Evolutionary conservation across 1,140 invertebrate genomes (phyloP).

Genomic region (Drosophila simulans): DNA sequence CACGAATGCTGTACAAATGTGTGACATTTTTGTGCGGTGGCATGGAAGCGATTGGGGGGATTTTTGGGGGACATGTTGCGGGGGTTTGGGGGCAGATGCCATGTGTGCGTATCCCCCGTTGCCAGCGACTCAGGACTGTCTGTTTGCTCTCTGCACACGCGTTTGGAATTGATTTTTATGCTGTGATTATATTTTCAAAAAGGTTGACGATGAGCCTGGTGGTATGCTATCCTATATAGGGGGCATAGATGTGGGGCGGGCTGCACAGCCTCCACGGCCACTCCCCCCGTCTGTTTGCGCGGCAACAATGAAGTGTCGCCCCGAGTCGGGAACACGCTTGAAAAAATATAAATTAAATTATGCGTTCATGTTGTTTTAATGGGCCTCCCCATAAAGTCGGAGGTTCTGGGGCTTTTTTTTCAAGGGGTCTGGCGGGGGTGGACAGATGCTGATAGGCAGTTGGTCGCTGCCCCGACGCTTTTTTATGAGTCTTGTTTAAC

Average conservation of each 20-base stretch:
- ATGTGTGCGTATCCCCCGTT: constrained; percentile 41
- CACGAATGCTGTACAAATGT: constrained; percentile 82
- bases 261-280: constrained; percentile 19
- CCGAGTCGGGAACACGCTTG: constrained; percentile 67
- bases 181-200: constrained; percentile 83
- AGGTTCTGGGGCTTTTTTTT: constrained; percentile 12
- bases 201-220: constrained; percentile 74
- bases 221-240: constrained; percentile 1
- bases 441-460: constrained; percentile 54
- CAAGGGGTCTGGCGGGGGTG: constrained; percentile 23
- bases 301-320: constrained; percentile 80
- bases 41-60: constrained; percentile 31
- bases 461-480: constrained; percentile 22
- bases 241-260: constrained; percentile 23
- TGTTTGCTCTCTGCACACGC: constrained; percentile 79
- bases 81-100: constrained; percentile 13
- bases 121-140: constrained; percentile 48
- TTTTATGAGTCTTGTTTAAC: constrained; percentile 80
- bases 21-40: constrained; percentile 75
- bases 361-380: constrained; percentile 83
- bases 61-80: constrained; percentile 3
- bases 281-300: constrained; percentile 55
- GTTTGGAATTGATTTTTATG: constrained; percentile 83
- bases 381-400: constrained; percentile 40
- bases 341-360: constrained; percentile 83